These are phyloP conservation scores for Latrodectus elegans DNA, from an alignment of 2,888 invertebrate genomes.

Conservation along the genomic window DNA sequence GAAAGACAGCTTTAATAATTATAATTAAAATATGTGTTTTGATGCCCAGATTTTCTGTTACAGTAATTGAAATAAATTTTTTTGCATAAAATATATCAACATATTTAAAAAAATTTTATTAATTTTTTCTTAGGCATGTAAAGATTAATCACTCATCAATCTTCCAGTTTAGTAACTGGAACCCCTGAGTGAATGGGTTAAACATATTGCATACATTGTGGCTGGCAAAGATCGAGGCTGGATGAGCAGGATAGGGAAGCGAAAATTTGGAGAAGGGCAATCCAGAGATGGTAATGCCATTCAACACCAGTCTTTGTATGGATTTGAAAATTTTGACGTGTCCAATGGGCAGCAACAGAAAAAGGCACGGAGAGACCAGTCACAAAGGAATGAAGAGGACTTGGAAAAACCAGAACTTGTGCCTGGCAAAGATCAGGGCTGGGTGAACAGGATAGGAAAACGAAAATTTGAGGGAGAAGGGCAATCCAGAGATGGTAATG, in stretches of 20 bases:
- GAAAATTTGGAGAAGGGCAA: constrained; percentile 55
- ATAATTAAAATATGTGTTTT: too few relatives aligned
- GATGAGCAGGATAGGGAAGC: constrained; percentile 57
- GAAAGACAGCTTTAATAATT: too few relatives aligned
- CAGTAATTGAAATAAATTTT: too few relatives aligned
- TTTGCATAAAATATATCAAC: too few relatives aligned
- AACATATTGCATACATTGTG: constrained; percentile 21
- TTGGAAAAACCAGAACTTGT: constrained; percentile 35
- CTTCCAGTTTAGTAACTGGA: constrained; percentile 28
- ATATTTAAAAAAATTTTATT: background rate
- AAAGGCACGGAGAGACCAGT: constrained; percentile 52
- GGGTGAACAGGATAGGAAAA: constrained; percentile 66
- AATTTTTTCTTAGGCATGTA: constrained; percentile 40
- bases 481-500: constrained; percentile 57
- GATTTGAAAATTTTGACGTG: constrained; percentile 44
- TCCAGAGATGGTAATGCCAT: constrained; percentile 56
- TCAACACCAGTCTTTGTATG: constrained; percentile 38
- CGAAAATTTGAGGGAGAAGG: constrained; percentile 67
- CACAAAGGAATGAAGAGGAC: constrained; percentile 35
- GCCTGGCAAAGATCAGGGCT: constrained; percentile 50
- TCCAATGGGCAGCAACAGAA: background rate
- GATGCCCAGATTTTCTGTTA: too few relatives aligned
- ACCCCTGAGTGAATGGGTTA: constrained; percentile 68
- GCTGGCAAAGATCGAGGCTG: constrained; percentile 55
- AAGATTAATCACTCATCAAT: constrained; percentile 8